Conservation (phyloP, 2,797 vertebrate genomes). For the Chelon labrosus region DNA sequence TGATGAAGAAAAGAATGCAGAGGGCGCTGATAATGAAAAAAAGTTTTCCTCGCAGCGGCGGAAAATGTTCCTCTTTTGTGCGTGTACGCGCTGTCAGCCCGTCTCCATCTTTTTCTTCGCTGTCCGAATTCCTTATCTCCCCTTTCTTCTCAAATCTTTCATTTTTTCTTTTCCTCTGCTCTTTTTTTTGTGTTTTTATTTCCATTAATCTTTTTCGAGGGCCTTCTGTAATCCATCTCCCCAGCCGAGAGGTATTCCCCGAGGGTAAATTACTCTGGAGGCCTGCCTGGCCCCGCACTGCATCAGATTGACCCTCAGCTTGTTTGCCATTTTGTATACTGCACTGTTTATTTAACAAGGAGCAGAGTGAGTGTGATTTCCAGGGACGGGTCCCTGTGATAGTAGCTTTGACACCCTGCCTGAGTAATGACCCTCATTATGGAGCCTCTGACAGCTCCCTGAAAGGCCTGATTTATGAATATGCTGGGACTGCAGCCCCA, state of each 20-base stretch:
- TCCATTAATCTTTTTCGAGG: slow-evolving; percentile 96
- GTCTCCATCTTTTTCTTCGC: slow-evolving; percentile 60
- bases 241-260: slow-evolving; percentile 94
- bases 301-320: slow-evolving; percentile 99
- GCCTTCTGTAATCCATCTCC: slow-evolving; percentile 97
- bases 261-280: slow-evolving; percentile 99
- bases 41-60: slow-evolving; percentile 1
- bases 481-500: slow-evolving; percentile 90
- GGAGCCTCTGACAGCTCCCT: slow-evolving; percentile 96
- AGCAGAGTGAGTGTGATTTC: slow-evolving; percentile 99
- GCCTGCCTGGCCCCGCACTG: slow-evolving; percentile 94
- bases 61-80: not conserved
- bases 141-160: slow-evolving; percentile 49
- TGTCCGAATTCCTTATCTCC: slow-evolving; percentile 40
- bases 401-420: slow-evolving; percentile 99
- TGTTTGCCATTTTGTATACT: slow-evolving; percentile 99
- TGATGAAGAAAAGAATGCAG: slow-evolving; percentile 16
- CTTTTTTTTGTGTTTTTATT: slow-evolving; percentile 88
- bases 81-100: slow-evolving; percentile 57
- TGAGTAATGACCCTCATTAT: slow-evolving; percentile 99
- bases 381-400: slow-evolving; percentile 97
- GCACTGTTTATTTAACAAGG: slow-evolving; percentile 99
- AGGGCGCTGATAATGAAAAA: slow-evolving; percentile 1
- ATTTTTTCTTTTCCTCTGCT: slow-evolving; percentile 52
- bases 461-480: slow-evolving; percentile 99